Base-by-base conservation (phyloP, 2,797 vertebrate genomes). In the Ctenochaetus hawaiiensis region DNA sequence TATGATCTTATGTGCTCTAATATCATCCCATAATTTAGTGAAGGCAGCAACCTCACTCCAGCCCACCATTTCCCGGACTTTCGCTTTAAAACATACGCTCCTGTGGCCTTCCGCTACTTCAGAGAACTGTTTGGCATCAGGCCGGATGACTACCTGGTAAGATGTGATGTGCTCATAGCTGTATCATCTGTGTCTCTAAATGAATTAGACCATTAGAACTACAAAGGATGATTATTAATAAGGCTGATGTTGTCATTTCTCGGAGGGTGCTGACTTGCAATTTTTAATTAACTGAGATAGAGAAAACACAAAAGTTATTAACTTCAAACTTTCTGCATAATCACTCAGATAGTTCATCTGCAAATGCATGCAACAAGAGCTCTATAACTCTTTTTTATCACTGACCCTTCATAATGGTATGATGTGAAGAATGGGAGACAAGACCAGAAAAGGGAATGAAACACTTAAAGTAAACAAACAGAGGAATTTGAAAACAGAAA, bases 1-100 rank as follows among this genome's bases (percentile, higher is more conserved):
- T 52, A n/a, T 61, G 9, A 9, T 62, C 10, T 56, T 6, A 34
- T 34, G 5, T 34, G 30, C 30, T 34, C 6, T 34, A 7, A 16
- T 80, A 5, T 66, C 23, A 45, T 76, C 68, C n/a, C 75, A 1
- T 18, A 5, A n/a, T 87, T 39, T 9, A 99, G 98, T 0, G 98
- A 99, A 94, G 98, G 98, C 74, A 99, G 98, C 87, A 99, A 99
- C 77, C 96, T 99, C 80, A 99, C 98, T 48, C 98, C 98, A 0
- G 98, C 97, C 3, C 98, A 99, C 90, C 97, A 99, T 86, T 99
- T 96, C 53, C 97, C 98, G 0, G 98, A 99, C 94, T 99, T 99
- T 95, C 95, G 98, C 78, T 99, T 99, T 93, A 99, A 99, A 92
- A 99, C 98, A 0, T 99, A 99, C 0, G 98, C 98, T 16, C 98